Base-by-base conservation (phyloP, 2,888 invertebrate species). In the Stegophylla sp. region DNA sequence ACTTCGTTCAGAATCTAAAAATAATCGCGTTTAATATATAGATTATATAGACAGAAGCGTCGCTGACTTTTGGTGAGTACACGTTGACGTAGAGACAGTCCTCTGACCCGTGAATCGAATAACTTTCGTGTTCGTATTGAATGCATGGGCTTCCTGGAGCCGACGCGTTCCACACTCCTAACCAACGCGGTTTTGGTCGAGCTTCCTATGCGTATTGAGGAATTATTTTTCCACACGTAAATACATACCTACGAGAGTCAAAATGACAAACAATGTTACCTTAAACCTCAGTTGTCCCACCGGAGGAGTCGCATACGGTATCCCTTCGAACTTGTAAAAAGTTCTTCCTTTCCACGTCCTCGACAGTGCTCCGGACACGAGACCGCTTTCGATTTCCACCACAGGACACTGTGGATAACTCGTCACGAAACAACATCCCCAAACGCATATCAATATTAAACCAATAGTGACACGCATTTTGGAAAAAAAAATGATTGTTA, bases 141-240 rank as follows among this genome's bases (percentile, higher is more conserved):
- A 92, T 87, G 85, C 93, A 93, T 1, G 85, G 86, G 0, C 89
- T 87, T 0, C 91, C 88, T 1, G 88, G 86, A 28, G 86, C 86
- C 0, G 91, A 91, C 1, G 93, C 94, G 85, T 92, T 90, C 90
- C 91, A 91, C 0, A 89, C 88, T 0, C 91, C 92, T 0, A 86
- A 81, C 92, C 92, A 92, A 82, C 89, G 88, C 84, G 90, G 89
- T 84, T 88, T 83, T 59, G 88, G 88, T 83, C 88, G 87, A 0
- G 91, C 89, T 84, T 89, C 88, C 90, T 90, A 84, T 77, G n/a
- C n/a, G n/a, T n/a, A n/a, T n/a, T n/a, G n/a, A n/a, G n/a, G n/a
- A n/a, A n/a, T n/a, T n/a, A n/a, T n/a, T n/a, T n/a, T n/a, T n/a
- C n/a, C n/a, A n/a, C n/a, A n/a, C n/a, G n/a, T 34, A 34, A 34